phyloP scores from a whole-genome alignment of 2,888 invertebrate species.

The Papilio elwesi region DNA sequence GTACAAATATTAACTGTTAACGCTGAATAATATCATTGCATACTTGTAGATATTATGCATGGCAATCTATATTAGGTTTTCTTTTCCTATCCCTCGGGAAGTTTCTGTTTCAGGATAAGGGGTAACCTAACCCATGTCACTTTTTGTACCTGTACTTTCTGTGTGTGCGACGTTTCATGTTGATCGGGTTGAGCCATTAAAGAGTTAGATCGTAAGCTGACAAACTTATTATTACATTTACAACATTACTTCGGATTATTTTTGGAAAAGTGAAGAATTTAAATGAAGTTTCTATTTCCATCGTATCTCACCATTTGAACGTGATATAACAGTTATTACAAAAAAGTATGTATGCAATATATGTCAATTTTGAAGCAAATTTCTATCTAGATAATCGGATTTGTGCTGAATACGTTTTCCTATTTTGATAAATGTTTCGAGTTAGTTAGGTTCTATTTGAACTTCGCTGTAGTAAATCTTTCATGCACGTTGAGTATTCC shows the following conservation, averaged over 20 bases:
- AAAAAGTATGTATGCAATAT: not conserved
- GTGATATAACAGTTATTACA: not conserved
- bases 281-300: not conserved
- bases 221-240: not conserved
- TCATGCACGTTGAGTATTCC: not conserved
- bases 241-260: too few species aligned
- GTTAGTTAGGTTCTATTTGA: slow-evolving; percentile 4
- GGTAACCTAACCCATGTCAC: too few species aligned
- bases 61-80: too few species aligned
- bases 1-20: not conserved
- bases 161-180: too few species aligned
- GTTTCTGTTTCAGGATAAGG: too few species aligned
- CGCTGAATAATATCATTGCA: not conserved
- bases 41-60: not conserved
- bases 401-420: slow-evolving; percentile 3
- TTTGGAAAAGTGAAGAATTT: too few species aligned
- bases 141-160: too few species aligned
- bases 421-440: slow-evolving; percentile 4
- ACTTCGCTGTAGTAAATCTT: slow-evolving; percentile 5
- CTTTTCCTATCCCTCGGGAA: too few species aligned
- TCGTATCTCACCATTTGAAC: not conserved
- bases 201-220: too few species aligned
- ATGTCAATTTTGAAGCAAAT: slow-evolving; percentile 5
- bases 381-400: slow-evolving; percentile 10
- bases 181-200: too few species aligned